Evolutionary conservation across 2,113 vertebrate species (phyloP).

Genomic region (Nothocercus julius): DNA sequence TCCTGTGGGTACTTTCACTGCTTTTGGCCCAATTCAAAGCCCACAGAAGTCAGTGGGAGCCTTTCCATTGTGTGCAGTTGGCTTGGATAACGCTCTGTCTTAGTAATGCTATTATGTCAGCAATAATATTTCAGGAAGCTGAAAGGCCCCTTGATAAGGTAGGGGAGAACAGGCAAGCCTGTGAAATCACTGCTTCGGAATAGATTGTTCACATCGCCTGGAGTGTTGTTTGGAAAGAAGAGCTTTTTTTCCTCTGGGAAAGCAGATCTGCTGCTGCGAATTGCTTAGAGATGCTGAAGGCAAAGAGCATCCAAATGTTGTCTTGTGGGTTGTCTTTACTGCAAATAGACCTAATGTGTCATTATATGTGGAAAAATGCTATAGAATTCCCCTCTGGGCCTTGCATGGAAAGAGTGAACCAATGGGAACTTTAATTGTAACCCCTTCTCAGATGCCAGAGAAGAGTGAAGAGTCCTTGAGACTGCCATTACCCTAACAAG

Average conservation of each 20-base stretch:
- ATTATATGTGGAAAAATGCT: not conserved
- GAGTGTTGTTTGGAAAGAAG: not conserved
- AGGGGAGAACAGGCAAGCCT: not conserved
- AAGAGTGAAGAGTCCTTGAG: not conserved
- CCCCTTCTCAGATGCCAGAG: not conserved
- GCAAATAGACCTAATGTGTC: not conserved
- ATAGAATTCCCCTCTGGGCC: not conserved
- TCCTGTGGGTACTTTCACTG: conserved; percentile 1
- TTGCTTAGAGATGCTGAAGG: conserved; percentile 5
- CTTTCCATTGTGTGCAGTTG: not conserved
- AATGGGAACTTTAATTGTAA: not conserved
- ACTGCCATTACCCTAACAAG: not conserved
- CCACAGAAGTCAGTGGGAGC: not conserved
- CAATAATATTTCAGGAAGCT: conserved; percentile 22
- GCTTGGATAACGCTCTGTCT: not conserved
- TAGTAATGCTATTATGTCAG: conserved; percentile 11
- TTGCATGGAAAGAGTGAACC: not conserved
- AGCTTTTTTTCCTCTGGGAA: not conserved
- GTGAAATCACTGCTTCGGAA: not conserved
- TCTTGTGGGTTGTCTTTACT: not conserved
- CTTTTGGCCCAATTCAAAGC: not conserved
- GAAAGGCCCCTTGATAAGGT: conserved; percentile 19
- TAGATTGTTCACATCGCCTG: not conserved
- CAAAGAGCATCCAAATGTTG: not conserved
- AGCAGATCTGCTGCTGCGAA: not conserved